Base-by-base conservation (phyloP, 2,888 invertebrate species). In the Leptura quadrifasciata region DNA sequence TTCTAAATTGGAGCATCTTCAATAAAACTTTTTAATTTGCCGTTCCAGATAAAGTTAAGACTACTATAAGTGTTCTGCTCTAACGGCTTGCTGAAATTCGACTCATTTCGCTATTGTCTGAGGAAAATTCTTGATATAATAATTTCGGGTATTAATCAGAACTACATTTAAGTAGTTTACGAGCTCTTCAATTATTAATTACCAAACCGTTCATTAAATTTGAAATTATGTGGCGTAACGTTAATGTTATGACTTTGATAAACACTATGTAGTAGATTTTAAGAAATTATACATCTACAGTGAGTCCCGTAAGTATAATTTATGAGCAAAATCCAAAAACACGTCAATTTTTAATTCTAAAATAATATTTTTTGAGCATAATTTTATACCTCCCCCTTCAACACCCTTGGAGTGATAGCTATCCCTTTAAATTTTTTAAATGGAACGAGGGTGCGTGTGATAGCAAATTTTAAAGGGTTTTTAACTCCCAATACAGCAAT, bases 1-100 rank as follows among this genome's bases (percentile, higher is more conserved):
- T 60, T 64, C 61, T 15, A 73, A 75, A 78, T 73, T 75, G 70
- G 68, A 78, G 74, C 72, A 75, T 74, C 72, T 73, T 75, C 72
- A 75, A 69, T 77, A 75, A 77, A 77, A 77, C 71, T 75, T 75
- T 70, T 55, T 61, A 64, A 76, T 55, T 70, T 67, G 65, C 24
- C 70, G 76, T 74, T 74, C 65, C 71, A 52, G 63, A 52, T 65
- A 52, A 69, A 65, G 70, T 75, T 64, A 65, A 75, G 64, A 75
- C 64, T 74, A 58, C 47, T 70, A 55, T 54, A 55, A 72, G 72
- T 72, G 57, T 72, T 64, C 68, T 0, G 55, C 63, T 20, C 47
- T 9, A 27, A 27, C 60, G 24, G 31, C 31, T 65, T 54, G 65
- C n/a, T n/a, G 21, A 15, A 24, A 24, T 52, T 31, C 68, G 20